Conservation (phyloP, 2,888 invertebrate genomes). For the Oscheius sp. region DNA sequence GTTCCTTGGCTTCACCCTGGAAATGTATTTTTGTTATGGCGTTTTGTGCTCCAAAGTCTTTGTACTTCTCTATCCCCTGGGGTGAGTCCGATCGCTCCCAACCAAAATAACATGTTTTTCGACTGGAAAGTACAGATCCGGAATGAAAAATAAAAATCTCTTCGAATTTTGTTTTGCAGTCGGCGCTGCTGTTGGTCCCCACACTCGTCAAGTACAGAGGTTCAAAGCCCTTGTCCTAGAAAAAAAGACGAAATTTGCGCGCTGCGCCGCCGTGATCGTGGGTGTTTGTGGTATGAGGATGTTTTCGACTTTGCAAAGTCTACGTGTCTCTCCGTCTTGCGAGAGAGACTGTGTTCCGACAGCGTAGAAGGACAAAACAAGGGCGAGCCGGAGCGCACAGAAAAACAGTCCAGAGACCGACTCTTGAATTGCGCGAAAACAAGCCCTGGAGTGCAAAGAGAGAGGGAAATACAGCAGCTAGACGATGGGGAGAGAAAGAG, state of each 20-base stretch:
- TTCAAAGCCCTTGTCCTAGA: no score
- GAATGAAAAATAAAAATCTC: background rate
- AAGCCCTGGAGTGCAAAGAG: background rate
- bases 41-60: background rate
- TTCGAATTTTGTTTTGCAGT: background rate
- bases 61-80: background rate
- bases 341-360: background rate
- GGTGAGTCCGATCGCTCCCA: background rate
- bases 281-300: no score
- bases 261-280: background rate
- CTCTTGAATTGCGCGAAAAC: background rate
- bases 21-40: background rate
- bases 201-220: background rate
- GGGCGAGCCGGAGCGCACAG: background rate
- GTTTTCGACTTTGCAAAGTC: background rate
- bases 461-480: background rate
- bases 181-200: background rate
- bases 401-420: constrained; percentile 11
- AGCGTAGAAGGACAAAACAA: background rate
- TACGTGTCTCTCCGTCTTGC: no score
- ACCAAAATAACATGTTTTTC: constrained; percentile 12
- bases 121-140: background rate
- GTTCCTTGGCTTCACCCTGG: constrained; percentile 18
- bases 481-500: background rate
- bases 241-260: background rate